Evolutionary conservation across 2,888 invertebrate species (phyloP), one percentile per base, ranked within the genome.

Genomic region (Hartigia nigra): DNA sequence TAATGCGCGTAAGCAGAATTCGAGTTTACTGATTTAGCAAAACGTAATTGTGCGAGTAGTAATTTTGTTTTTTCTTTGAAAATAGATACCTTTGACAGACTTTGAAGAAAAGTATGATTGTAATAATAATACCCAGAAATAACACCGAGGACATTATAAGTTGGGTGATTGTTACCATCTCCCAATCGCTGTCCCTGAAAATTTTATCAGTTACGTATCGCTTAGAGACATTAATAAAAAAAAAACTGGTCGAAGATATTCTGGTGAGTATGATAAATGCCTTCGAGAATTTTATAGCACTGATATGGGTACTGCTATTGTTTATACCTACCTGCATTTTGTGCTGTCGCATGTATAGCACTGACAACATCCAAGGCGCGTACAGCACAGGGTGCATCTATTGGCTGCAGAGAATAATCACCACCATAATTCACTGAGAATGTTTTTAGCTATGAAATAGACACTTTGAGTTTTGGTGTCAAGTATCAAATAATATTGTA

Each of bases 61-160:
- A 2, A 9, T 55, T 14, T 55, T 5, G 4, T 55, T 55, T 36
- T 36, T 23, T 55, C 55, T 23, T 55, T 55, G 23, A 1, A 55
- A 55, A 55, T 55, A 74, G 77, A 75, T 85, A 87, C 84, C 83
- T 87, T 69, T 36, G 78, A n/a, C 83, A 87, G 1, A 83, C 36
- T 81, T 82, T 87, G 76, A 83, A 84, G n/a, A 84, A 77, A 31
- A 86, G 79, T 74, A 86, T 70, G n/a, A 87, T 76, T 3, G 81
- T 76, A 11, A 83, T 82, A 69, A 86, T 70, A 34, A 84, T 76
- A 35, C 82, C 82, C 11, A 85, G 72, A 35, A 82, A 74, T 11
- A 87, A 82, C 34, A 84, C 78, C n/a, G 85, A 77, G 12, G 84
- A 82, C 75, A 87, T 77, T 69, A 79, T 77, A 14, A 86, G 82